Conservation (phyloP, 2,113 vertebrate genomes). For the Nannobrachium achirus region DNA sequence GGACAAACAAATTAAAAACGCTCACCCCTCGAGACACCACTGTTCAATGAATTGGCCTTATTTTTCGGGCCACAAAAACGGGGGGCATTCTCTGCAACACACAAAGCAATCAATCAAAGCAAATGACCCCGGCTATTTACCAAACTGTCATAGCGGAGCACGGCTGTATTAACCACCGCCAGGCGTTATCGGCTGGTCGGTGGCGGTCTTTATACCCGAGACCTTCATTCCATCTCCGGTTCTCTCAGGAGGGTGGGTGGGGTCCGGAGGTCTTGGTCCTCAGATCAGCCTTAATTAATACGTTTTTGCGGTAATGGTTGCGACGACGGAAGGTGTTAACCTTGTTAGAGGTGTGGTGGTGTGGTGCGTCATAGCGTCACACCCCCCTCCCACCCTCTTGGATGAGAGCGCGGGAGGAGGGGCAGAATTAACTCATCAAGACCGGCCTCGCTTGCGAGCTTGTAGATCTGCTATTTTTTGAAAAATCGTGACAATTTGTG, state of each 20-base stretch:
- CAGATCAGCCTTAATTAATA: slow-evolving; percentile 75
- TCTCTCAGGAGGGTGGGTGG: slow-evolving; percentile 36
- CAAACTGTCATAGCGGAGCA: slow-evolving; percentile 50
- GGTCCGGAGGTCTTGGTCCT: slow-evolving; percentile 49
- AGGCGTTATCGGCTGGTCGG: slow-evolving; percentile 33
- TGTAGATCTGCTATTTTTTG: no score
- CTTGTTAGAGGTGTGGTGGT: slow-evolving; percentile 64
- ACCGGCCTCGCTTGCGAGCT: no score
- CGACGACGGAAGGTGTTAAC: slow-evolving; percentile 77
- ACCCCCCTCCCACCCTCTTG: slow-evolving; percentile 33
- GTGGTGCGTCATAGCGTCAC: slow-evolving; percentile 51
- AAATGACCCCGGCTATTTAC: slow-evolving; percentile 65
- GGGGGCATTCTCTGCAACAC: slow-evolving; percentile 47
- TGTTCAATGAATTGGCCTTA: slow-evolving; percentile 69
- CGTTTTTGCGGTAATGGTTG: slow-evolving; percentile 69
- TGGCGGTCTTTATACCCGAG: slow-evolving; percentile 50
- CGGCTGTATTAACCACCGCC: slow-evolving; percentile 52
- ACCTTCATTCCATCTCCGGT: slow-evolving; percentile 66
- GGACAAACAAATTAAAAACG: slow-evolving; percentile 70
- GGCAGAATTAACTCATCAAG: no score
- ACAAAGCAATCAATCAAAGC: slow-evolving; percentile 72
- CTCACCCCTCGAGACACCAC: slow-evolving; percentile 47
- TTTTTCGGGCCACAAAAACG: slow-evolving; percentile 61
- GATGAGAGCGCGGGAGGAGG: slow-evolving; percentile 37
- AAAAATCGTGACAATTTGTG: no score